Evolutionary conservation across 2,113 vertebrate genomes (phyloP), one percentile per base, ranked within the genome.

Genomic region (Thermophis baileyi): DNA sequence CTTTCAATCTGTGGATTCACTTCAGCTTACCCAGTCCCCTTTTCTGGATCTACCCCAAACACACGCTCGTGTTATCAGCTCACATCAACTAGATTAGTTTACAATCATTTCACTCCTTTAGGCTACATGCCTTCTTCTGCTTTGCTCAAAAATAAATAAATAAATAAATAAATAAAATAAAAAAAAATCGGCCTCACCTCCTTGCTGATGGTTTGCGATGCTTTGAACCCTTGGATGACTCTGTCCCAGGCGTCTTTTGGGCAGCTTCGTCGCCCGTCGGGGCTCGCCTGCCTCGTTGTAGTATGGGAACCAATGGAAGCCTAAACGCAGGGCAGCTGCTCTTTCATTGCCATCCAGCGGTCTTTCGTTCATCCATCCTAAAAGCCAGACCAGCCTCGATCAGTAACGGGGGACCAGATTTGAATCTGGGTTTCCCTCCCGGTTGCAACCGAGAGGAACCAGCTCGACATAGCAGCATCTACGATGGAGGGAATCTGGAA

Each of bases 361-460:
- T 85, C 92, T 50, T 90, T 90, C 51, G 44, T 30, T 47, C 74
- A 90, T 86, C 92, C 92, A 93, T 93, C 92, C 92, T 93, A 14
- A 11, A 93, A 93, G 44, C 74, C 92, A 93, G 54, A 90, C 14
- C 54, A 63, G 1, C 22, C 27, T 47, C 27, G 4, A 6, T 86
- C 35, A 90, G 89, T 24, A 55, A 47, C 1, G 18, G 1, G 24
- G 24, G 55, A 20, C 35, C 74, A 44, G 35, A 44, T 22, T 44
- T 81, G 10, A 81, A 81, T 7, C 69, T 40, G 35, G n/a, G 2
- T 20, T 81, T 22, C n/a, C 18, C 69, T 35, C 46, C 27, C 0
- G 4, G 12, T n/a, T n/a, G 30, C 60, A 6, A 11, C 27, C 10
- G 1, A 11, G 57, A 12, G 57, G 30, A 63, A 12, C 4, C 30